phyloP scores from a whole-genome alignment of 2,797 vertebrate genomes.

The Ictinia mississippiensis region DNA sequence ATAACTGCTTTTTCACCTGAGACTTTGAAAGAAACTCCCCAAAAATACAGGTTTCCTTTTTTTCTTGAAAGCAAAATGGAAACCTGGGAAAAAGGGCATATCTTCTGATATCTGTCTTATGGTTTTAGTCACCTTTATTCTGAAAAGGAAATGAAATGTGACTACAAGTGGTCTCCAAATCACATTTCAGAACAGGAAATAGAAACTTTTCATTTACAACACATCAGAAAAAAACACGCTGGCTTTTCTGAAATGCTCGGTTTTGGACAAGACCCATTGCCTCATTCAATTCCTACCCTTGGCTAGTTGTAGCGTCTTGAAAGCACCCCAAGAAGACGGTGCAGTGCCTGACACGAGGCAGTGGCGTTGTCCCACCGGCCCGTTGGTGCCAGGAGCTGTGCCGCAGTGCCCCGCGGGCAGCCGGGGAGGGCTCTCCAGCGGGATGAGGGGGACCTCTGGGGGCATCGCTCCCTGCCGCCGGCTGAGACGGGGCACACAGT shows the following conservation, averaged over 20 bases:
- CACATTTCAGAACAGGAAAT: neutral
- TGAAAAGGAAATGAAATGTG: neutral
- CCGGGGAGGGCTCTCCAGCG: neutral
- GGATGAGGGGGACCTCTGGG: neutral
- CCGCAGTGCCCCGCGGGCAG: rapidly evolving
- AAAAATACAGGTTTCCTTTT: neutral
- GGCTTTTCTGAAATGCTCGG: neutral
- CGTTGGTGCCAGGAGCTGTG: neutral
- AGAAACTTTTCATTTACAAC: neutral
- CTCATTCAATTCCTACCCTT: neutral
- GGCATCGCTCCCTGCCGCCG: neutral
- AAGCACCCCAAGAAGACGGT: neutral
- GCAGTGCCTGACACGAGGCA: neutral
- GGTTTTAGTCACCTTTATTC: neutral
- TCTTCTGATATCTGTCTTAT: neutral
- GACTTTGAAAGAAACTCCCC: neutral
- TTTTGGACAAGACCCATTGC: neutral
- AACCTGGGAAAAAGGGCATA: neutral
- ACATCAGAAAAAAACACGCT: neutral
- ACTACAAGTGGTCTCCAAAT: neutral
- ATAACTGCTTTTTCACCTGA: neutral
- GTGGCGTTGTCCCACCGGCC: rapidly evolving
- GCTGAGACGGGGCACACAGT: rapidly evolving
- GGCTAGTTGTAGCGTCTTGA: neutral
- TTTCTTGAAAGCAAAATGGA: neutral